These are phyloP conservation scores for Hapalemur alaotrensis DNA, from an alignment of 2,797 vertebrate genomes.

Conservation along the genomic window DNA sequence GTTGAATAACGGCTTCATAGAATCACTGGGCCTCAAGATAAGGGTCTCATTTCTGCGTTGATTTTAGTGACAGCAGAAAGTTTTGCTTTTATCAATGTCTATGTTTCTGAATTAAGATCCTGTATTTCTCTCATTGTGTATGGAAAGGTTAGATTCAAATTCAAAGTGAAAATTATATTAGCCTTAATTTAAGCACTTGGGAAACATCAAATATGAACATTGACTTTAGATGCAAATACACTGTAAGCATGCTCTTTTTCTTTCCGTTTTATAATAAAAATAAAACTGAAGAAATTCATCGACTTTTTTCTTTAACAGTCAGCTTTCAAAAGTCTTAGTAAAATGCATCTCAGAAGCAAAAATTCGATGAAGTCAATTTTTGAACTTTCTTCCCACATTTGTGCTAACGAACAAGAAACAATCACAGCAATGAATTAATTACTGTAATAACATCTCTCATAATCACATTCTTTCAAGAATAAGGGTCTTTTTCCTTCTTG, in stretches of 20 bases:
- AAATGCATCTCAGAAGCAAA: slow-evolving; percentile 53
- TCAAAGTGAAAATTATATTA: not conserved
- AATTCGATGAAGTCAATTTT: slow-evolving; percentile 55
- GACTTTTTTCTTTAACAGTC: slow-evolving; percentile 1
- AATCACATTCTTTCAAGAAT: slow-evolving; percentile 79
- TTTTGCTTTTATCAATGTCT: not conserved
- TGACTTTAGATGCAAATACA: not conserved
- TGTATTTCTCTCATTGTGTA: not conserved
- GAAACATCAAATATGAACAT: not conserved
- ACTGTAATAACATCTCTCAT: slow-evolving; percentile 75
- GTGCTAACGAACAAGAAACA: slow-evolving; percentile 73
- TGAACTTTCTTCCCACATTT: slow-evolving; percentile 66
- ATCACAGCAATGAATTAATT: slow-evolving; percentile 81
- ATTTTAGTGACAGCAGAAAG: not conserved
- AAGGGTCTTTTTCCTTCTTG: slow-evolving; percentile 67
- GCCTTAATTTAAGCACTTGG: not conserved
- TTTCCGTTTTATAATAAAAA: slow-evolving; percentile 7
- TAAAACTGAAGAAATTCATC: not conserved
- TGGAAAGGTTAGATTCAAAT: not conserved
- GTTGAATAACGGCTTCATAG: not conserved
- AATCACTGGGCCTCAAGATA: not conserved
- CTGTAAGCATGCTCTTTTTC: not conserved
- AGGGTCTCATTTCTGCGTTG: not conserved
- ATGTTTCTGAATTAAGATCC: not conserved
- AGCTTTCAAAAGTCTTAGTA: slow-evolving; percentile 67